Base-by-base conservation (phyloP, 2,888 invertebrate species). In the Sisyra terminalis region DNA sequence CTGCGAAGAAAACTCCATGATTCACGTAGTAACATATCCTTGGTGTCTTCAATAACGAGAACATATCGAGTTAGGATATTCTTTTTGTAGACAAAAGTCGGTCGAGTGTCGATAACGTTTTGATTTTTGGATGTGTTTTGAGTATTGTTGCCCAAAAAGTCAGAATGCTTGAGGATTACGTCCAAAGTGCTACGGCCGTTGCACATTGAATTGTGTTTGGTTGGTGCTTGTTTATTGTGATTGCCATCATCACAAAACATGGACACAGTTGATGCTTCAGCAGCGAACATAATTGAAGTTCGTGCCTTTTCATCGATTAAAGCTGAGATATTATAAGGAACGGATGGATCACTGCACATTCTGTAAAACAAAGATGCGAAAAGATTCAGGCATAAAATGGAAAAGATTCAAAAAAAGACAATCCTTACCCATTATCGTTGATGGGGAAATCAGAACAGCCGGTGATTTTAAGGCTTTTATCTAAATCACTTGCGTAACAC, bases 141-240 rank as follows among this genome's bases (percentile, higher is more conserved):
- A 8, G 32, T 32, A n/a, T 51, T 52, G 16, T 52, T 53, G 8
- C 47, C 45, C 2, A 50, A 51, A 50, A 75, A 74, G 52, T 75
- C 75, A 2, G 55, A 49, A 53, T 72, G 71, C 45, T 61, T 60
- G 17, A 65, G 55, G 43, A 75, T 71, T 14, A 77, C 67, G 46
- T 74, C 71, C 51, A 71, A 61, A 2, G 71, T 69, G 51, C 73
- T 73, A 36, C 66, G 63, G 17, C 73, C 63, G 44, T 69, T 63
- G 53, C 78, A 78, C 15, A 77, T 59, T 29, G 70, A 63, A 55
- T 77, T 78, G 47, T 78, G 78, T 56, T 74, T 75, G 15, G 75
- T 77, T 0, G 77, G 77, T 0, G 75, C 71, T 46, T 69, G 66
- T 3, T 64, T 60, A 53, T 77, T 71, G 57, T 78, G 77, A 30